These are phyloP conservation scores for Tipula helvola DNA, from an alignment of 2,888 invertebrate species.

Conservation along the genomic window DNA sequence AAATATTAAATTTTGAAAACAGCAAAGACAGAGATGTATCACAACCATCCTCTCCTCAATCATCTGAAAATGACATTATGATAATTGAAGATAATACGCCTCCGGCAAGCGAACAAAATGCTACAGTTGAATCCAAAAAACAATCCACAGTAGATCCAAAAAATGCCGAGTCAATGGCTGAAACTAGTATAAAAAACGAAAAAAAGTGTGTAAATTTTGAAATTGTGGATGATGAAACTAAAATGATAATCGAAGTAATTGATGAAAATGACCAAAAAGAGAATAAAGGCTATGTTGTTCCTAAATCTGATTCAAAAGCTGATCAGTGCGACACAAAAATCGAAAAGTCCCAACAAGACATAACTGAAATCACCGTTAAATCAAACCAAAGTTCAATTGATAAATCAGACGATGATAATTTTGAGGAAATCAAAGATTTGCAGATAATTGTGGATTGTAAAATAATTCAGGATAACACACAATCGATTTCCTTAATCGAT, in stretches of 20 bases:
- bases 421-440: constrained; percentile 13
- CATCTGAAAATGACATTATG: background rate
- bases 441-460: constrained; percentile 16
- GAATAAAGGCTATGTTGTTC: background rate
- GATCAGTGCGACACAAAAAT: background rate
- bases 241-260: constrained; percentile 16
- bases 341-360: background rate
- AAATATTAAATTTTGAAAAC: background rate
- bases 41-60: background rate
- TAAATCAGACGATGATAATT: constrained; percentile 7
- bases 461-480: constrained; percentile 14
- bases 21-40: background rate
- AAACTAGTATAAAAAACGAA: constrained; percentile 9
- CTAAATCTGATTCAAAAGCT: background rate
- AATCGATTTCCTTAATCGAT: constrained; percentile 26
- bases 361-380: background rate
- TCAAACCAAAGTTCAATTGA: constrained; percentile 12
- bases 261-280: constrained; percentile 9
- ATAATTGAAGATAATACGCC: background rate
- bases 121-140: constrained; percentile 15
- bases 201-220: background rate
- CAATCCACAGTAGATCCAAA: constrained; percentile 12
- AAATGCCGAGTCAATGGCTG: constrained; percentile 13
- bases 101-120: constrained; percentile 11
- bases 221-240: constrained; percentile 15